Conservation (phyloP, 2,113 vertebrate species). For the Plecturocebus donacophilus region DNA sequence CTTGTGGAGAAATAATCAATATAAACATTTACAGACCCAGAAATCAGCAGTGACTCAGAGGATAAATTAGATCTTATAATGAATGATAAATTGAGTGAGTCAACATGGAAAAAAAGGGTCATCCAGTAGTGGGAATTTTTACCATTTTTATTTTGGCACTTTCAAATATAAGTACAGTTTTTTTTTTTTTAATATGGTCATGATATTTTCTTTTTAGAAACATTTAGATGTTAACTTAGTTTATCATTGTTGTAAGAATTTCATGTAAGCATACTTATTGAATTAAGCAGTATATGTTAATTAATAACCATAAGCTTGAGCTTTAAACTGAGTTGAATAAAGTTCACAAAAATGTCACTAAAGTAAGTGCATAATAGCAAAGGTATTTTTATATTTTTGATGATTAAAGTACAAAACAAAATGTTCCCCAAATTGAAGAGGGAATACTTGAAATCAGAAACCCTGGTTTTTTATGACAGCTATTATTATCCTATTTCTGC, state of each 20-base stretch:
- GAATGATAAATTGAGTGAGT: slow-evolving; percentile 13
- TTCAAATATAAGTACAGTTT: neutral
- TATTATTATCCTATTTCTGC: neutral
- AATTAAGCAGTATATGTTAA: neutral
- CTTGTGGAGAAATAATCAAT: slow-evolving; percentile 52
- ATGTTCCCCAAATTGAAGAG: neutral
- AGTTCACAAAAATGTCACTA: neutral
- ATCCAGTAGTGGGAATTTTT: neutral
- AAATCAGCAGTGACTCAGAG: slow-evolving; percentile 36
- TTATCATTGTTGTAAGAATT: slow-evolving; percentile 17
- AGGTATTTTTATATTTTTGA: neutral
- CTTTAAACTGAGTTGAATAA: neutral
- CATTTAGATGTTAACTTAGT: neutral
- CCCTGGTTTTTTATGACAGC: neutral
- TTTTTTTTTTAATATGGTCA: neutral
- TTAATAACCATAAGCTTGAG: neutral
- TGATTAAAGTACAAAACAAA: neutral
- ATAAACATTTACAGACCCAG: slow-evolving; percentile 49
- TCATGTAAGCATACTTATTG: neutral
- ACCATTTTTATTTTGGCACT: neutral
- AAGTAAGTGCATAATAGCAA: neutral
- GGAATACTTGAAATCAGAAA: neutral
- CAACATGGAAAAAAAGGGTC: slow-evolving; percentile 28
- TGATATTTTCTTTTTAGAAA: slow-evolving; percentile 39
- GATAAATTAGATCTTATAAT: slow-evolving; percentile 16